Conservation (phyloP, 92 coral and sea anemone genomes). For the Pocillopora meandrina region DNA sequence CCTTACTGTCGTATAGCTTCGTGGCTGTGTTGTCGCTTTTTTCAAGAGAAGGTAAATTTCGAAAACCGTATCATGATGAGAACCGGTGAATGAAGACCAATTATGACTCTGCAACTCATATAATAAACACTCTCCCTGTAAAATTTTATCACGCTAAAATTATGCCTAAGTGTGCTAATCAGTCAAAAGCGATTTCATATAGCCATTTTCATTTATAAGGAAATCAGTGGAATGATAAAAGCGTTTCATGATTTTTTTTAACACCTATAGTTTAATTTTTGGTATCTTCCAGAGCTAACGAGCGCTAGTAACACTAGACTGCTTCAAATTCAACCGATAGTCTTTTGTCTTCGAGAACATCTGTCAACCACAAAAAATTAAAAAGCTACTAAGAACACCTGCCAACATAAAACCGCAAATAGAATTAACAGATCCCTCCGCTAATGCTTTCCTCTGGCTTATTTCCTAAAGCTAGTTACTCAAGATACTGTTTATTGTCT, state of each 20-base stretch:
- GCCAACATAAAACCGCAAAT: not conserved
- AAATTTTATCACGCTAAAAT: not conserved
- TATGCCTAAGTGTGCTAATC: not conserved
- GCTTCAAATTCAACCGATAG: not conserved
- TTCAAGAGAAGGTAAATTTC: not conserved
- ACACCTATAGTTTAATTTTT: not conserved
- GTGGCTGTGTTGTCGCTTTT: not conserved
- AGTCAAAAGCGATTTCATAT: not conserved
- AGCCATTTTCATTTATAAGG: not conserved
- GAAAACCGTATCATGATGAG: too few relatives aligned
- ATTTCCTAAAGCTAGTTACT: too few relatives aligned
- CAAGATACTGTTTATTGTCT: too few relatives aligned
- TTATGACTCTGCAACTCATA: slow-evolving; percentile 1
- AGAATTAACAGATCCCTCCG: not conserved
- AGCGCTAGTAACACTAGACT: not conserved
- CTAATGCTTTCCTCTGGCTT: too few relatives aligned
- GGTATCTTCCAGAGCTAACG: not conserved
- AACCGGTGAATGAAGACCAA: not conserved
- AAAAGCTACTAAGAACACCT: not conserved
- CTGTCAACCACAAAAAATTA: not conserved
- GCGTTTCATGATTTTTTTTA: not conserved
- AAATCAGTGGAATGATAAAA: not conserved
- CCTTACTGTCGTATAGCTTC: not conserved
- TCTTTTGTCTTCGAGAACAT: not conserved
- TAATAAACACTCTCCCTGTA: not conserved